A percentile compares a stretch with the other conserved stretches of the same genome.
phyloP scores from a whole-genome alignment of 2,113 vertebrate species.

The Beaufortia kweichowensis region DNA sequence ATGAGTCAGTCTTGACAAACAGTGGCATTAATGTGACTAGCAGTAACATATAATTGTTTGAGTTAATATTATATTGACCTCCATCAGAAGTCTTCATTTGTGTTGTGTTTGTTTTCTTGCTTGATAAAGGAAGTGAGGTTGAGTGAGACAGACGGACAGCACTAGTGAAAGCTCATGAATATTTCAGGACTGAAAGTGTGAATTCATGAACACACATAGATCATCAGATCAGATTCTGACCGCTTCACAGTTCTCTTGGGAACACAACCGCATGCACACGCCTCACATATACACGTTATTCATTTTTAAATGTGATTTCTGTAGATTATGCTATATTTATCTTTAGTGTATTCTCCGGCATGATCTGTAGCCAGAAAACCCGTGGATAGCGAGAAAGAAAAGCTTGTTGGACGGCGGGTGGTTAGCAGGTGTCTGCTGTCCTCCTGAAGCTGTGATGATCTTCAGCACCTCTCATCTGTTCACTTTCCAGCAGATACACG shows the following conservation, averaged over 20 bases:
- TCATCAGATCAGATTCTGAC: constrained; percentile 11
- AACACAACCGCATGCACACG: background rate
- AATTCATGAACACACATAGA: background rate
- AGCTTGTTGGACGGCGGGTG: background rate
- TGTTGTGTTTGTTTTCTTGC: background rate
- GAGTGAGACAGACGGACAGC: background rate
- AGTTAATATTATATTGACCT: too few relatives aligned
- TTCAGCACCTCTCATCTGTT: background rate
- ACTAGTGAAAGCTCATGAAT: constrained; percentile 2
- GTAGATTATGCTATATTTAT: background rate
- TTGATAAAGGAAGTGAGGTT: background rate
- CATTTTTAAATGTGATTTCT: too few relatives aligned
- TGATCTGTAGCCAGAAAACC: background rate
- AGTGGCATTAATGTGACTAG: too few relatives aligned
- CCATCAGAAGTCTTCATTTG: background rate
- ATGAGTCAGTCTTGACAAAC: too few relatives aligned
- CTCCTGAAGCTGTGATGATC: background rate
- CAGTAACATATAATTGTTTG: too few relatives aligned
- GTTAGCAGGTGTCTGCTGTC: constrained; percentile 9
- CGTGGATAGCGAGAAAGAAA: background rate
- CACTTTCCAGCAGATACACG: background rate
- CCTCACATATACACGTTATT: too few relatives aligned
- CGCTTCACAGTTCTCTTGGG: background rate
- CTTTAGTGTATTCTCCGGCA: background rate
- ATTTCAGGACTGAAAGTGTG: background rate